Conservation (phyloP, 2,888 invertebrate genomes). For the Laothoe populi region DNA sequence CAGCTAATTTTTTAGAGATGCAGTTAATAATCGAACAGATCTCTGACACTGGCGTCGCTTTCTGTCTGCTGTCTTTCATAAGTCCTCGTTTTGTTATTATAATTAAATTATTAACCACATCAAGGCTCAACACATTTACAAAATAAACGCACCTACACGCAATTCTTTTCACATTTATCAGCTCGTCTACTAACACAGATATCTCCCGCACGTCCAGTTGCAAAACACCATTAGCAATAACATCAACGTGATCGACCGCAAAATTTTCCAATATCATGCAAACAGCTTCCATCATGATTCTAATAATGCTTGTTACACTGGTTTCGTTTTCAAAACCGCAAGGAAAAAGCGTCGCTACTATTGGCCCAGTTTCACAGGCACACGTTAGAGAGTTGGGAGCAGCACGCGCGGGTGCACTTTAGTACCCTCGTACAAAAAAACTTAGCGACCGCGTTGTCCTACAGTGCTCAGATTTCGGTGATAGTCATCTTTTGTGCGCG, state of each 20-base stretch:
- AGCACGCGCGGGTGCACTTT: slow-evolving; percentile 3
- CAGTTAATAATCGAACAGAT: too few relatives aligned
- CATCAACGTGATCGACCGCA: slow-evolving; percentile 11
- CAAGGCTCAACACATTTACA: background rate
- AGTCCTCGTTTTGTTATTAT: too few relatives aligned
- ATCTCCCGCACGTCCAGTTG: background rate
- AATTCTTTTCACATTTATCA: background rate
- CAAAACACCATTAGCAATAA: background rate
- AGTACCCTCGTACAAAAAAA: slow-evolving; percentile 6
- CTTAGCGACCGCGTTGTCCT: background rate
- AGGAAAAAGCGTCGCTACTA: slow-evolving; percentile 44
- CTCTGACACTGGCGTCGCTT: too few relatives aligned
- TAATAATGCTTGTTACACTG: slow-evolving; percentile 49
- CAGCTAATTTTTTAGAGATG: too few relatives aligned
- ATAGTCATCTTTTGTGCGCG: slow-evolving; percentile 5
- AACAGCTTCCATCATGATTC: slow-evolving; percentile 42
- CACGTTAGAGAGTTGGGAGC: slow-evolving; percentile 30
- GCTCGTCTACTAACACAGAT: background rate
- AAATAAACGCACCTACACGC: background rate
- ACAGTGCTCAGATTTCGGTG: slow-evolving; percentile 9
- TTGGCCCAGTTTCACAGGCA: slow-evolving; percentile 47
- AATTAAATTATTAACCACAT: background rate
- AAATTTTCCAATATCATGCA: slow-evolving; percentile 30
- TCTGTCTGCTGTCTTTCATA: too few relatives aligned
- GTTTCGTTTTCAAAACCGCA: slow-evolving; percentile 46